Conservation (phyloP, 2,113 vertebrate species). For the Melozone crissalis region DNA sequence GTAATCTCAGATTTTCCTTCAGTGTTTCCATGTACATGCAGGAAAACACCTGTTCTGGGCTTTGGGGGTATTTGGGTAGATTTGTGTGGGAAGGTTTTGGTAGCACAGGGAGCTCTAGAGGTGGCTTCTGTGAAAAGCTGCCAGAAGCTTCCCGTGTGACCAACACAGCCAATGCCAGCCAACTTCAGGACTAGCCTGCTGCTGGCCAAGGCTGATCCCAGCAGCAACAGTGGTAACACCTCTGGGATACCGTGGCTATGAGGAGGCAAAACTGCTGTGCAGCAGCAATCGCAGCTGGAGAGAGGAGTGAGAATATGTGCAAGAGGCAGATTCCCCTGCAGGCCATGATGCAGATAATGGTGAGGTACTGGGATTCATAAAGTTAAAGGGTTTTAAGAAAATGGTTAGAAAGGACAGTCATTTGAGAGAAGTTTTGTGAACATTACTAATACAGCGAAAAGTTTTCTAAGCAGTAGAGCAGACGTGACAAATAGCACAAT, state of each 20-base stretch:
- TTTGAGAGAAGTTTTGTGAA: too few relatives aligned
- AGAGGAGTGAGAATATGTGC: neutral
- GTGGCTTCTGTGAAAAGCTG: neutral
- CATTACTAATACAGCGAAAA: too few relatives aligned
- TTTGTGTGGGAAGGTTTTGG: neutral
- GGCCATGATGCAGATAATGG: accelerated
- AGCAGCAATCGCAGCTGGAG: neutral
- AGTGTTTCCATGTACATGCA: neutral
- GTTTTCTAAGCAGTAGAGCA: too few relatives aligned
- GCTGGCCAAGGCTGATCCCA: neutral
- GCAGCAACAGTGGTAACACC: neutral
- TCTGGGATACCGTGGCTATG: neutral
- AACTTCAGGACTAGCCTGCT: accelerated
- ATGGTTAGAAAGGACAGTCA: too few relatives aligned
- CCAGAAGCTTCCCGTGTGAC: neutral
- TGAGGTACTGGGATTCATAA: too few relatives aligned
- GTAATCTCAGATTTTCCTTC: neutral
- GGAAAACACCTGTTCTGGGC: accelerated
- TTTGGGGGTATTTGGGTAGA: neutral
- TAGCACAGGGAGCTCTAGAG: accelerated
- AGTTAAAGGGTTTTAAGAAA: too few relatives aligned
- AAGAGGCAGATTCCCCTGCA: neutral
- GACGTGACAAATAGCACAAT: too few relatives aligned
- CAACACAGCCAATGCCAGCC: neutral
- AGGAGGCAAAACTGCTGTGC: neutral